Evolutionary conservation across 2,888 invertebrate genomes (phyloP), one percentile per base, ranked within the genome.

Genomic region (Globia sparganii): DNA sequence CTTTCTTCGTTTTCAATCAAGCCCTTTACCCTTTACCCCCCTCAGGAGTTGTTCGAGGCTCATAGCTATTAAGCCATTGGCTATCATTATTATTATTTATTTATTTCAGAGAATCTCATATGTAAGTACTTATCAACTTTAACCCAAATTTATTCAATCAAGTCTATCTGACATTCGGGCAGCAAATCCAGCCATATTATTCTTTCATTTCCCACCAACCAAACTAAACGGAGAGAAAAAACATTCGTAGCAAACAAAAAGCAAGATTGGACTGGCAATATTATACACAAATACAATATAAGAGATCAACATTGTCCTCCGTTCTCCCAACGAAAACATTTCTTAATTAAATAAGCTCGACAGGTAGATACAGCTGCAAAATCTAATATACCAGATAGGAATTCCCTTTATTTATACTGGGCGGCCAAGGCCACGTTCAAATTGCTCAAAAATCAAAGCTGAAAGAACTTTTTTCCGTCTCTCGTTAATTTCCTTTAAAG

Each of bases 341-440:
- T 91, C 92, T 94, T 94, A 94, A 94, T 94, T 94, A 94, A 94
- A 94, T 94, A 91, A 92, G 88, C 89, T 87, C 83, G 93, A 92
- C 93, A 94, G 94, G 94, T 94, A 92, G 91, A 90, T 87, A 85
- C 86, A 88, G 86, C 89, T 87, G 85, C 88, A 87, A 91, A 93
- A 93, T 94, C 92, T 94, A 93, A 94, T 94, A 94, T 90, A 91
- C 89, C 87, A 86, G 90, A 92, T 91, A 90, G 91, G 90, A 92
- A 92, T 93, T 91, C 86, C 88, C 90, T 92, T 92, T 91, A 92
- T 86, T 91, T 92, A 88, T 91, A 85, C 81, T 83, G 59, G 0
- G 18, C 34, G 28, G 40, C 75, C 86, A 89, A 86, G 82, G 85
- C 83, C 84, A 72, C 72, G 78, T 80, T 86, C 87, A 89, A 87